Percentiles rank a stretch among this genome's conserved stretches.
Conservation (phyloP, 2,888 invertebrate species). For the Leptopilina syphax region DNA sequence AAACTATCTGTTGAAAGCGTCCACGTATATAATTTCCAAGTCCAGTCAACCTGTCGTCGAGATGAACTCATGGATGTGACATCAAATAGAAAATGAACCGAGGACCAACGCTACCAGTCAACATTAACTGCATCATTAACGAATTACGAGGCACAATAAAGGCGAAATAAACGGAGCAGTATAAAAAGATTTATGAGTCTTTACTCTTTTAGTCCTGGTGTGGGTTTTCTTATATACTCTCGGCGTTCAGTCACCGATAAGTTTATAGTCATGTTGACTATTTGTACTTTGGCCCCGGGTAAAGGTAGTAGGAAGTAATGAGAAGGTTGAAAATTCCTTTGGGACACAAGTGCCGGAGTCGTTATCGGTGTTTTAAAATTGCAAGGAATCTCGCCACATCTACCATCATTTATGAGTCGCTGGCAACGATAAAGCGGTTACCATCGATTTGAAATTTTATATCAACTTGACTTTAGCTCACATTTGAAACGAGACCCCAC, state of each 20-base stretch:
- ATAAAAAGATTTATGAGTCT: slow-evolving; percentile 67
- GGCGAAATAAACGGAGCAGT: slow-evolving; percentile 66
- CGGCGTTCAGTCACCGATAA: slow-evolving; percentile 62
- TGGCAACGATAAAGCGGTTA: slow-evolving; percentile 47
- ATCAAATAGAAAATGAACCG: slow-evolving; percentile 46
- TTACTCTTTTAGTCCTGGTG: slow-evolving; percentile 25
- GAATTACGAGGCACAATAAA: slow-evolving; percentile 71
- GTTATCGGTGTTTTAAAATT: slow-evolving; percentile 39
- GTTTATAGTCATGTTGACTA: slow-evolving; percentile 68
- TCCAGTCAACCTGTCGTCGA: slow-evolving; percentile 19
- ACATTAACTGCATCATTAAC: slow-evolving; percentile 71
- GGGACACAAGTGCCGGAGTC: slow-evolving; percentile 32
- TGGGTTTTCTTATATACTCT: slow-evolving; percentile 42
- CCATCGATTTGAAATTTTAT: slow-evolving; percentile 48
- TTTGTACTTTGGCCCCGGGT: slow-evolving; percentile 50
- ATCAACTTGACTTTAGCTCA: slow-evolving; percentile 45
- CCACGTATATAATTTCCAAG: background rate
- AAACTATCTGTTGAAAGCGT: slow-evolving; percentile 8
- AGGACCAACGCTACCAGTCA: slow-evolving; percentile 47
- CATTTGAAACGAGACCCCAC: slow-evolving; percentile 13
- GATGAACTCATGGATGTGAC: slow-evolving; percentile 36
- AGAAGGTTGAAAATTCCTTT: slow-evolving; percentile 49
- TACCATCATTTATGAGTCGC: background rate
- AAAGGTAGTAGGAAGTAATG: slow-evolving; percentile 48
- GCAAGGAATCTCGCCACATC: slow-evolving; percentile 20